Evolutionary conservation across 2,888 invertebrate genomes (phyloP).

Genomic region (Archips xylosteana): DNA sequence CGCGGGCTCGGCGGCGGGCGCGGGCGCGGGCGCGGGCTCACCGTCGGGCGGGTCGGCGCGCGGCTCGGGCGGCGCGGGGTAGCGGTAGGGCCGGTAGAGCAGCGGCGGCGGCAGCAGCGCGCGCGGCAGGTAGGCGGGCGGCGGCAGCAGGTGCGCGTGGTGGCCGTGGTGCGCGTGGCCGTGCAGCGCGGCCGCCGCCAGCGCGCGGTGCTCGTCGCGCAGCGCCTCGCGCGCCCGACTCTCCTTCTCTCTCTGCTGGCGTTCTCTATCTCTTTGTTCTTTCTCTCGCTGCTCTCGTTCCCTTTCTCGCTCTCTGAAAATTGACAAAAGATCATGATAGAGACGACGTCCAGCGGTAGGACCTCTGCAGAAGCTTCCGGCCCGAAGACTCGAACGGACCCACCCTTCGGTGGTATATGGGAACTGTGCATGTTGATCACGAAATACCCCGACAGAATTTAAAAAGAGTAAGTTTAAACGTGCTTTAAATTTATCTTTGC

Average conservation of each 20-base stretch:
- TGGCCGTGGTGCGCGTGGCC: slow-evolving; percentile 45
- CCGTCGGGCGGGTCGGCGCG: slow-evolving; percentile 42
- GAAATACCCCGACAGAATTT: background rate
- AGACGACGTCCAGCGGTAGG: background rate
- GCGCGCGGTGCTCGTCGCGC: slow-evolving; percentile 65
- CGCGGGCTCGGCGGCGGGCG: slow-evolving; percentile 57
- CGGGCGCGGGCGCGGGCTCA: slow-evolving; percentile 37
- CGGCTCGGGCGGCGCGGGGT: slow-evolving; percentile 52
- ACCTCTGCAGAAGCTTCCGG: too few species aligned
- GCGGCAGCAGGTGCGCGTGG: slow-evolving; percentile 52
- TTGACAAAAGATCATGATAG: background rate
- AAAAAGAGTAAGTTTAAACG: too few species aligned
- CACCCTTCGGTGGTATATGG: background rate
- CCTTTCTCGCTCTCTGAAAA: slow-evolving; percentile 58
- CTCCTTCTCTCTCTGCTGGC: slow-evolving; percentile 66
- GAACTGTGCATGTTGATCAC: background rate
- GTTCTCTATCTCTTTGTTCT: slow-evolving; percentile 62
- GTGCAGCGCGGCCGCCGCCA: slow-evolving; percentile 58
- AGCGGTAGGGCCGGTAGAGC: slow-evolving; percentile 61
- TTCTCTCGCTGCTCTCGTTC: slow-evolving; percentile 77
- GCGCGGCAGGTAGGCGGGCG: slow-evolving; percentile 61
- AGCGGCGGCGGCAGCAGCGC: slow-evolving; percentile 59
- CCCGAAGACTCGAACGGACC: background rate
- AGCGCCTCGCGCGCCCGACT: slow-evolving; percentile 72
- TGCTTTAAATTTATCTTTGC: too few species aligned